These are phyloP conservation scores for Myrmophylax atrothorax DNA, from an alignment of 2,113 vertebrate species.

Conservation along the genomic window DNA sequence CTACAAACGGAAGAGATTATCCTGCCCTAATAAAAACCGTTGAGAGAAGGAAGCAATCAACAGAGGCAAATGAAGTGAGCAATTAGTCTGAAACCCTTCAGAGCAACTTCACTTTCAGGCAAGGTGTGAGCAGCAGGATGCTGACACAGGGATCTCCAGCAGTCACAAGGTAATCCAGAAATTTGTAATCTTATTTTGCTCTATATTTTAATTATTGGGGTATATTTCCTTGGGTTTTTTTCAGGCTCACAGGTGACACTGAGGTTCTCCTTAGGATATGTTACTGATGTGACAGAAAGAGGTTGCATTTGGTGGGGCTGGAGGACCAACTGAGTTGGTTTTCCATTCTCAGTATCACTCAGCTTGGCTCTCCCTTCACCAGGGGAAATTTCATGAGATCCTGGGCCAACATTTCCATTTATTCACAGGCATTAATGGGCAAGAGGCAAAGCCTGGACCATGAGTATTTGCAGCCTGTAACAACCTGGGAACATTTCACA, in stretches of 20 bases:
- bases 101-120: neutral
- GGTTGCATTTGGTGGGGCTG: neutral
- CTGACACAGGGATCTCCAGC: neutral
- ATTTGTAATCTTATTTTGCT: neutral
- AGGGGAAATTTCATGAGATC: neutral
- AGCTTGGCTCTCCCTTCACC: neutral
- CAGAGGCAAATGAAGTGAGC: neutral
- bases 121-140: neutral
- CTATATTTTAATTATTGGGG: neutral
- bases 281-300: neutral
- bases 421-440: neutral
- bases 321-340: neutral
- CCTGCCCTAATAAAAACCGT: neutral
- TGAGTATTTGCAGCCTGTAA: neutral
- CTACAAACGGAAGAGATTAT: neutral
- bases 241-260: neutral
- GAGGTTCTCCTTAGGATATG: neutral
- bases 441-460: neutral
- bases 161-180: slow-evolving; percentile 35
- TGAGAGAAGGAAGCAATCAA: neutral
- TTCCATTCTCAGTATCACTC: neutral
- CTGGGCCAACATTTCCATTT: neutral
- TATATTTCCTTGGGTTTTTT: neutral
- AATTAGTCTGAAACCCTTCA: neutral
- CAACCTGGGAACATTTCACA: neutral